Evolutionary conservation across 2,888 invertebrate genomes (phyloP).

Genomic region (Heteromurus nitidus): DNA sequence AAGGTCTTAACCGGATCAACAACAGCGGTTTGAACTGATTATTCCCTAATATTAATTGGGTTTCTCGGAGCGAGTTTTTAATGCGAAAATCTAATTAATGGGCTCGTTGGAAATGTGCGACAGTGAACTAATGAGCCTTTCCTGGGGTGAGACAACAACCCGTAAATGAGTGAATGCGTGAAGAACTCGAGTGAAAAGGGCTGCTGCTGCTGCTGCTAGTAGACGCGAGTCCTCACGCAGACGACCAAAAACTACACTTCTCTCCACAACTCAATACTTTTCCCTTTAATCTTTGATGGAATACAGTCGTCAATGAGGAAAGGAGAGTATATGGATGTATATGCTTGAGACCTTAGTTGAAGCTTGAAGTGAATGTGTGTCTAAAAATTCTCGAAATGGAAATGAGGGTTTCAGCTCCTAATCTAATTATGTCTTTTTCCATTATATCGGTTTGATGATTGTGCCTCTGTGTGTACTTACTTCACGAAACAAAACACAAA

Average conservation of each 20-base stretch:
- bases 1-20: constrained; percentile 63
- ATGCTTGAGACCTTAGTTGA: neutral
- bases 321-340: neutral
- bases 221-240: too few species aligned
- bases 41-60: constrained; percentile 58
- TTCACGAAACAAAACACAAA: constrained; percentile 35
- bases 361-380: neutral
- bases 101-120: constrained; percentile 61
- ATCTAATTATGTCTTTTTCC: constrained; percentile 61
- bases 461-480: constrained; percentile 17
- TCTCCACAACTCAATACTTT: constrained; percentile 26
- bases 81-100: constrained; percentile 65
- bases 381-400: constrained; percentile 54
- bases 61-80: constrained; percentile 61
- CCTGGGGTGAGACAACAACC: constrained; percentile 57
- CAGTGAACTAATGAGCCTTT: constrained; percentile 64
- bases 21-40: constrained; percentile 66
- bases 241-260: too few species aligned
- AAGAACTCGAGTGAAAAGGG: constrained; percentile 54
- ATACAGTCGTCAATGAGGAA: constrained; percentile 35
- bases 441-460: constrained; percentile 61
- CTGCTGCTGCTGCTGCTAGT: too few species aligned
- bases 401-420: constrained; percentile 56
- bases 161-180: constrained; percentile 55
- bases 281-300: constrained; percentile 58